Evolutionary conservation across 2,113 vertebrate genomes (phyloP).

Genomic region (Hippocampus mohnikei): DNA sequence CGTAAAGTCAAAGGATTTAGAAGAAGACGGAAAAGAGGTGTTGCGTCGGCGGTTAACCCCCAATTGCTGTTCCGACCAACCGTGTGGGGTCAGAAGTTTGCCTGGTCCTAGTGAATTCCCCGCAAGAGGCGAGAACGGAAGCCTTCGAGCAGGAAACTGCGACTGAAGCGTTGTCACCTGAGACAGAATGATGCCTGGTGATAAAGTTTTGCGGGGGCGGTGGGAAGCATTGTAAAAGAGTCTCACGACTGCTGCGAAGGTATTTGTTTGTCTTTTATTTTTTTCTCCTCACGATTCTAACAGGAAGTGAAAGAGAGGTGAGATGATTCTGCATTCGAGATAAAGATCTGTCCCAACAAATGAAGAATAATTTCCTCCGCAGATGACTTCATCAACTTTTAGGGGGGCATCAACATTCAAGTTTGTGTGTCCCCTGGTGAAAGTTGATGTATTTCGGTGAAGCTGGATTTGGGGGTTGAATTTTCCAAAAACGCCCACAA

Average conservation of each 20-base stretch:
- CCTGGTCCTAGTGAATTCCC: slow-evolving; percentile 14
- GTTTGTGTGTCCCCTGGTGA: too few species aligned
- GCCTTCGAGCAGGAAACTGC: slow-evolving; percentile 27
- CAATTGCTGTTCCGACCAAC: slow-evolving; percentile 29
- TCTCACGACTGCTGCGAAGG: slow-evolving; percentile 26
- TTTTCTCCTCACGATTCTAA: neutral
- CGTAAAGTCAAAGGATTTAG: neutral
- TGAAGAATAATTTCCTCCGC: neutral
- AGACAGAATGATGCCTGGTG: slow-evolving; percentile 20
- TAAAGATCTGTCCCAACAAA: neutral
- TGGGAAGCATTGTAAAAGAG: slow-evolving; percentile 13
- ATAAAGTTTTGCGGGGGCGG: slow-evolving; percentile 23
- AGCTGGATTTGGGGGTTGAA: neutral
- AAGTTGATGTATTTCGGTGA: neutral
- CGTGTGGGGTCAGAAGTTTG: slow-evolving; percentile 44
- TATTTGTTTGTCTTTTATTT: neutral
- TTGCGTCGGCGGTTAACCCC: neutral
- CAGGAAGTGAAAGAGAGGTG: slow-evolving; percentile 35
- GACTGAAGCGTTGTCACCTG: slow-evolving; percentile 22
- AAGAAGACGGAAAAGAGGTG: neutral
- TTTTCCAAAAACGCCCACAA: neutral
- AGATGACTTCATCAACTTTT: neutral
- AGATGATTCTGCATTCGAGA: neutral
- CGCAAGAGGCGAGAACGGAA: neutral
- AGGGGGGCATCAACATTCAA: too few species aligned